Evolutionary conservation across 1,140 invertebrate genomes (phyloP), one percentile per base, ranked within the genome.

Genomic region (Cepaea nemoralis): DNA sequence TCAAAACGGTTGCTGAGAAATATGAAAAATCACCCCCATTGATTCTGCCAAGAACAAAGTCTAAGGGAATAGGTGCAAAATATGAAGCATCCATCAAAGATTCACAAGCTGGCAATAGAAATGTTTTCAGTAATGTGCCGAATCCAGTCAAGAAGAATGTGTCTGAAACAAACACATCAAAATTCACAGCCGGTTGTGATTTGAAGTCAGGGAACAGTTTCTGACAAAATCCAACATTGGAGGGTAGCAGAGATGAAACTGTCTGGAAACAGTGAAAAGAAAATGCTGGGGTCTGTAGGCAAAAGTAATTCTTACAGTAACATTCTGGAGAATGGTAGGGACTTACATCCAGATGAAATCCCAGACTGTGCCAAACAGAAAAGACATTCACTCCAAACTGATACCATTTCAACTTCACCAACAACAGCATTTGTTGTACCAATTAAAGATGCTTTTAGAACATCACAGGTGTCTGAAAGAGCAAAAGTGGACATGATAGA

Each of bases 341-440:
- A 63, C 10, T 70, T 37, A 24, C 40, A 31, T 40, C 24, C 40
- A 37, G 69, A 42, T 39, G 24, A 37, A 70, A n/a, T 40, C 22
- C 33, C 39, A 40, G n/a, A 40, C 35, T 8, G 69, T 3, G n/a
- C 6, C 6, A 24, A 6, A 19, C 35, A n/a, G 1, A 70, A 70
- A n/a, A 70, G 69, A 70, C 69, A 70, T 42, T 70, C 69, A 70
- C 35, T 70, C n/a, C 35, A 70, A 22, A 70, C 19, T 24, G 27
- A 70, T 24, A 24, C 37, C 0, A 22, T 37, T n/a, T 37, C 37
- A 40, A n/a, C 8, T 27, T 24, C 40, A 70, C 22, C 69, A 16
- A 63, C 5, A 6, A 63, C 50, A 14, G 50, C 19, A 22, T 63
- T 27, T 63, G 16, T 6, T 63, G 27, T 16, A 27, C 1, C 33